Evolutionary conservation across 2,888 invertebrate genomes (phyloP), one percentile per base, ranked within the genome.

Genomic region (Ypsolopha scabrella): DNA sequence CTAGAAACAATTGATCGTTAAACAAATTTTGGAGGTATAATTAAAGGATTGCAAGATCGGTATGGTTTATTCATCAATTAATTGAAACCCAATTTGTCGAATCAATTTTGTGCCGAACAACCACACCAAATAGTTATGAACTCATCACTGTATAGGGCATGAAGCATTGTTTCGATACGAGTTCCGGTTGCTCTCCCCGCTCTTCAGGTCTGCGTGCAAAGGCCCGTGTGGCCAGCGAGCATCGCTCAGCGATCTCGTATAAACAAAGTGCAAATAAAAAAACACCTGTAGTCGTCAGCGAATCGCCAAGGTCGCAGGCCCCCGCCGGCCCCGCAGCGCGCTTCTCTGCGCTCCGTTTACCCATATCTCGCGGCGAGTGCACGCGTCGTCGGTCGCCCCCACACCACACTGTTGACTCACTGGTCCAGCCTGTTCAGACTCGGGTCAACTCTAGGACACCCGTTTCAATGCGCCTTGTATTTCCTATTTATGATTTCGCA

Each of bases 211-310:
- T 24, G 24, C 24, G 2, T 24, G 24, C 24, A 24, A 24, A 24
- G 24, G 24, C 24, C 24, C 13, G 13, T 67, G 62, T 65, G 65
- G 63, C 64, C 61, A 70, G 70, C 71, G 61, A 70, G 70, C 71
- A 69, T 73, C 65, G 68, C 67, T 68, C 64, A 59, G 64, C 68
- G 69, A 72, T 79, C 72, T 74, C 68, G 70, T 70, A 60, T 63
- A 65, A 68, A 51, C 67, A 69, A 57, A 61, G 61, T 63, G 63
- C 79, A 79, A 81, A 82, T 77, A 83, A 86, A 81, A 52, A 83
- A 81, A 81, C 83, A 85, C 85, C 83, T 85, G 85, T 82, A 83
- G 78, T 77, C 80, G 81, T 77, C 77, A 77, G 80, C 67, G 76
- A 80, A 75, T 77, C 67, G 73, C 71, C 85, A 85, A 83, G 83